A percentile compares a stretch with the other conserved stretches of the same genome.
Evolutionary conservation across 2,797 vertebrate species (phyloP).

Genomic region (Gouania willdenowi): DNA sequence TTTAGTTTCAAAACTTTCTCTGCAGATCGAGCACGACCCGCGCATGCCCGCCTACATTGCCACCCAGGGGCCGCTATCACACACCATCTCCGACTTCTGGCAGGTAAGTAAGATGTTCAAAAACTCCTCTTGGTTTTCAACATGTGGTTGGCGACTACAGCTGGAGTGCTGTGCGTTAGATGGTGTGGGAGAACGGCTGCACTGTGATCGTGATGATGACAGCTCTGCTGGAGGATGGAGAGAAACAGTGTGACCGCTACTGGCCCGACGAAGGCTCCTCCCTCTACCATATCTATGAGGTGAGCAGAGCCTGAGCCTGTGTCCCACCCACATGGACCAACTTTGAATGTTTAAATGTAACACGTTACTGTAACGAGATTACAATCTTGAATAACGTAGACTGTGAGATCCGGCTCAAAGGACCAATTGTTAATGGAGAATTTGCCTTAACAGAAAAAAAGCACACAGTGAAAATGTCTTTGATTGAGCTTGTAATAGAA

Average conservation of each 20-base stretch:
- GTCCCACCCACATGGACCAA: no score
- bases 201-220: slow-evolving; percentile 96
- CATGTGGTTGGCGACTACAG: no score
- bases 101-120: slow-evolving; percentile 79
- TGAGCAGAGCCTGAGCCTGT: slow-evolving; percentile 17
- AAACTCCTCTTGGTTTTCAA: no score
- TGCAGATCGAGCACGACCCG: slow-evolving; percentile 93
- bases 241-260: slow-evolving; percentile 96
- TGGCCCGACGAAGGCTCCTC: slow-evolving; percentile 97
- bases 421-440: no score
- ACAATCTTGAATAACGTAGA: no score
- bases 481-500: no score
- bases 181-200: slow-evolving; percentile 97
- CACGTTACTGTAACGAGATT: no score
- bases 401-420: no score
- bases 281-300: slow-evolving; percentile 97
- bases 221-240: slow-evolving; percentile 90
- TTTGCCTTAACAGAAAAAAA: no score
- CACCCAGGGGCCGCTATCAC: slow-evolving; percentile 91
- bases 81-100: slow-evolving; percentile 98
- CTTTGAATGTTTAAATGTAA: no score
- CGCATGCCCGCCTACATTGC: slow-evolving; percentile 97
- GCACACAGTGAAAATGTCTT: no score
- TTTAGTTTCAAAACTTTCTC: no score
- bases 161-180: slow-evolving; percentile 51